Evolutionary conservation across 1,140 invertebrate genomes (phyloP).

Genomic region (Oreohelix idahoensis): DNA sequence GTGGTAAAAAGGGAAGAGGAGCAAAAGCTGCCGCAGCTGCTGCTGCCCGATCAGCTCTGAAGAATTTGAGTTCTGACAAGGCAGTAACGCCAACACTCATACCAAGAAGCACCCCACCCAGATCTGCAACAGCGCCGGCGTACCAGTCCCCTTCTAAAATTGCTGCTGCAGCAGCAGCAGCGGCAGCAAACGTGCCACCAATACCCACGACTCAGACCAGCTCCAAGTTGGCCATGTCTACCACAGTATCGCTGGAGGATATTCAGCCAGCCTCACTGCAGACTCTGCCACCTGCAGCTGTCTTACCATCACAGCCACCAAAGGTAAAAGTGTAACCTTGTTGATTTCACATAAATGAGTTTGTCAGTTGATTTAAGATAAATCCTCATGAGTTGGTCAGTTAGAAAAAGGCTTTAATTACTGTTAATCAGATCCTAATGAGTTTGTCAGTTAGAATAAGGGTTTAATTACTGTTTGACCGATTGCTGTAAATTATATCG

Average conservation of each 20-base stretch:
- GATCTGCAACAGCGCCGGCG: constrained; percentile 29
- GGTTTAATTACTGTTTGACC: no score
- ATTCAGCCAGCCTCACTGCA: constrained; percentile 21
- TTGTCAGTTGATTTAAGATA: no score
- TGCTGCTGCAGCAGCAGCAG: constrained; percentile 4
- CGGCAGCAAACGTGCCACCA: not conserved
- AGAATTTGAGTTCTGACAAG: constrained; percentile 38
- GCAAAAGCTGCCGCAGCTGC: constrained; percentile 65
- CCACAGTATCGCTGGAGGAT: constrained; percentile 27
- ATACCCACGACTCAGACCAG: not conserved
- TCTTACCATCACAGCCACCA: constrained; percentile 82
- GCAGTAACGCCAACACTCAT: not conserved
- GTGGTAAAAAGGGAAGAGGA: constrained; percentile 45
- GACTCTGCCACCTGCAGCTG: constrained; percentile 73
- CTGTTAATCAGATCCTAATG: no score
- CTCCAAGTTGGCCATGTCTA: constrained; percentile 25
- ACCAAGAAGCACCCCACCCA: constrained; percentile 31
- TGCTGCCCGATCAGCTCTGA: constrained; percentile 58
- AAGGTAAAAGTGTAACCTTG: no score
- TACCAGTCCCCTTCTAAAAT: constrained; percentile 38
- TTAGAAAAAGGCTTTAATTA: no score
- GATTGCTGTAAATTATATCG: no score
- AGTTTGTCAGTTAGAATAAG: no score
- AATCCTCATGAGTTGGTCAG: no score
- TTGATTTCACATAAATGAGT: no score